phyloP scores from a whole-genome alignment of 2,888 invertebrate genomes.

The Gerris lacustris region DNA sequence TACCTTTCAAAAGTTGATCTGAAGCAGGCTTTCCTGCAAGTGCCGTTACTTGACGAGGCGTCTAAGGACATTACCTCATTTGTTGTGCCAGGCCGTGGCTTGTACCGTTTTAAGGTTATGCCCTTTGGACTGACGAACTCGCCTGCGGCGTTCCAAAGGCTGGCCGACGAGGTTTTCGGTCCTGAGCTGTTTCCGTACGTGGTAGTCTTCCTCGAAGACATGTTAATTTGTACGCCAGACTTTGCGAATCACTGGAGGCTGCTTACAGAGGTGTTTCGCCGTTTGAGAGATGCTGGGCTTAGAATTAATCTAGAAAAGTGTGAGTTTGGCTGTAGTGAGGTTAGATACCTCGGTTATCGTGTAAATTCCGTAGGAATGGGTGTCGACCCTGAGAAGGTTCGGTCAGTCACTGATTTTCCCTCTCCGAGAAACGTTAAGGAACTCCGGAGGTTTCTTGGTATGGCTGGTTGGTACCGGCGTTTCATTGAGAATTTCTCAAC shows the following conservation, averaged over 20 bases:
- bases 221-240: not conserved
- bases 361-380: not conserved
- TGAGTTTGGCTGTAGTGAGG: not conserved
- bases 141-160: not conserved
- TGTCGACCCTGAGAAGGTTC: not conserved
- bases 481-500: slow-evolving; percentile 9
- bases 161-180: too few relatives aligned
- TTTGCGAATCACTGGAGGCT: not conserved
- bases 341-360: not conserved
- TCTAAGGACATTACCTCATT: slow-evolving; percentile 10
- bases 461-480: slow-evolving; percentile 12
- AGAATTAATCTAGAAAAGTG: not conserved
- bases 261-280: not conserved
- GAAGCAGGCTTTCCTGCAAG: slow-evolving; percentile 9
- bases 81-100: not conserved
- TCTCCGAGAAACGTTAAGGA: slow-evolving; percentile 10
- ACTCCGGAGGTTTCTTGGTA: slow-evolving; percentile 11
- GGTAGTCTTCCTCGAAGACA: not conserved
- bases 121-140: too few relatives aligned
- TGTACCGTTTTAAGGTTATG: too few relatives aligned
- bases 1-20: slow-evolving; percentile 16
- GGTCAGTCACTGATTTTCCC: not conserved
- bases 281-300: not conserved
- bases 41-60: slow-evolving; percentile 11
- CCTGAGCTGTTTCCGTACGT: not conserved